These are phyloP conservation scores for Drosophila nr. perissopoda DNA, from an alignment of 2,888 invertebrate genomes.

Conservation along the genomic window DNA sequence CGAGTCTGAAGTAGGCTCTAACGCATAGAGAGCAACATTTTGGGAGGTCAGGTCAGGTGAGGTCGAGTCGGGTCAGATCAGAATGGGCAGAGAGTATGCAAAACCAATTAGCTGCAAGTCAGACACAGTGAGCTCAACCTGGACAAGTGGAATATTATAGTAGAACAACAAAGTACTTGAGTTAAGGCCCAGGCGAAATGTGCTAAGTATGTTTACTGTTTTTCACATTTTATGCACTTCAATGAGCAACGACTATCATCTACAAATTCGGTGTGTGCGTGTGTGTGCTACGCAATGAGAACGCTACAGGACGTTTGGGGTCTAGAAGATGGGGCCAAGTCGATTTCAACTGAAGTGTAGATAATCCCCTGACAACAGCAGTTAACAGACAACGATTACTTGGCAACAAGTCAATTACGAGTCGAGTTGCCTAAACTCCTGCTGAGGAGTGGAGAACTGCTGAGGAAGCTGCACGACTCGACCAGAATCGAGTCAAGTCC, in stretches of 20 bases:
- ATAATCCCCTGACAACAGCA: slow-evolving; percentile 82
- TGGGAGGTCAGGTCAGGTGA: slow-evolving; percentile 22
- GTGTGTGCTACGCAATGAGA: slow-evolving; percentile 31
- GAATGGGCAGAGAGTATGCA: slow-evolving; percentile 50
- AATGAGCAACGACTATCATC: slow-evolving; percentile 55
- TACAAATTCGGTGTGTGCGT: neutral
- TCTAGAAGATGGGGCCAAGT: slow-evolving; percentile 38
- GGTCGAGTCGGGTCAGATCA: neutral
- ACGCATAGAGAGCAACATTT: slow-evolving; percentile 10
- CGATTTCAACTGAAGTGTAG: slow-evolving; percentile 78
- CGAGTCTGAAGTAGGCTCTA: slow-evolving; percentile 3
- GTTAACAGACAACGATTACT: slow-evolving; percentile 82
- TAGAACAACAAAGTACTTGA: slow-evolving; percentile 61
- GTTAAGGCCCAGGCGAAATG: slow-evolving; percentile 27
- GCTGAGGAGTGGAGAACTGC: neutral
- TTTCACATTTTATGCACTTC: slow-evolving; percentile 74
- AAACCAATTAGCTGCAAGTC: slow-evolving; percentile 64
- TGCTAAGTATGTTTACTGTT: slow-evolving; percentile 75
- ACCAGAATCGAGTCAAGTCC: slow-evolving; percentile 13
- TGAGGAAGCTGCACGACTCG: slow-evolving; percentile 1
- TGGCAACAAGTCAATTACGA: slow-evolving; percentile 81
- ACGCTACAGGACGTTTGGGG: slow-evolving; percentile 7
- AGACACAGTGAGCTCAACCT: slow-evolving; percentile 3
- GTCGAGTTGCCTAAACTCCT: slow-evolving; percentile 30
- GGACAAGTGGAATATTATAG: slow-evolving; percentile 17